Evolutionary conservation across 2,113 vertebrate species (phyloP).

Genomic region (Silurus asotus): DNA sequence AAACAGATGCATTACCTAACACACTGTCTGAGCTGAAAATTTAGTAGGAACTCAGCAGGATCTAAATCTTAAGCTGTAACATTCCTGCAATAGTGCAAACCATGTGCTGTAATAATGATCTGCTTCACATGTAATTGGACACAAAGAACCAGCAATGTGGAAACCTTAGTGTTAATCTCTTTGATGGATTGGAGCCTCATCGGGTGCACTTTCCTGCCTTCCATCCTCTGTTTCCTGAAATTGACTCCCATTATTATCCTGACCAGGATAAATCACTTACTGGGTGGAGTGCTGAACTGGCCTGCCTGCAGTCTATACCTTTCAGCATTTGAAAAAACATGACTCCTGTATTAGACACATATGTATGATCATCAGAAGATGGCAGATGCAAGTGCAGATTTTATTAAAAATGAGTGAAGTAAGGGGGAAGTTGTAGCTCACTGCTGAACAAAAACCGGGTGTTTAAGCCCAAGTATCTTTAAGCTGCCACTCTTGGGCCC

Average conservation of each 20-base stretch:
- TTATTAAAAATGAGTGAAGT: no score
- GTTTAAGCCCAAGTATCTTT: no score
- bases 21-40: background rate
- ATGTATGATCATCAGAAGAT: no score
- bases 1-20: background rate
- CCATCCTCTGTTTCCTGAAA: no score
- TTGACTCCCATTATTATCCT: background rate
- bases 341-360: no score
- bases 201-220: background rate
- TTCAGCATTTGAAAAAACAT: no score
- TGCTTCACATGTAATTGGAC: background rate
- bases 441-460: no score
- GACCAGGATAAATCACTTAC: background rate
- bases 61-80: background rate
- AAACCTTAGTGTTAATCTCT: background rate
- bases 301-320: no score
- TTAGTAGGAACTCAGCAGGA: background rate
- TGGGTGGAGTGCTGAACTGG: background rate
- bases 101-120: background rate
- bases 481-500: no score
- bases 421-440: no score
- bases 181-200: background rate
- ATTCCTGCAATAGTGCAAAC: background rate
- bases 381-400: no score
- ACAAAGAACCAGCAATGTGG: background rate